Evolutionary conservation across 2,888 invertebrate genomes (phyloP).

Genomic region (Melanostoma scalare): DNA sequence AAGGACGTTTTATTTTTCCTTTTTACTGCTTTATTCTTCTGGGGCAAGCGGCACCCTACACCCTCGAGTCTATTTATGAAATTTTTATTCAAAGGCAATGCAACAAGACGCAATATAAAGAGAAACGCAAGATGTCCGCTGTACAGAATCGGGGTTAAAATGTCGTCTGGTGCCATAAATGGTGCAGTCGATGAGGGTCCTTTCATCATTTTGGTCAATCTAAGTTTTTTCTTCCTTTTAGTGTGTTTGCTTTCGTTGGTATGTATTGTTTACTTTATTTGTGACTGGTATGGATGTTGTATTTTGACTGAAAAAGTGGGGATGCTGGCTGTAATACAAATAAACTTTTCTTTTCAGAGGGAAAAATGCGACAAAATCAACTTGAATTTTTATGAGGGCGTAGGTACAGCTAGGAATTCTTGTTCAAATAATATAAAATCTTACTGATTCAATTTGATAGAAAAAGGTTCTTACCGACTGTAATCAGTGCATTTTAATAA

Average conservation of each 20-base stretch:
- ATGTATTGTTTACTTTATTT: no score
- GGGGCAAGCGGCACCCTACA: constrained; percentile 44
- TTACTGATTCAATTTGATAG: no score
- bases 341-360: no score
- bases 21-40: neutral
- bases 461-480: no score
- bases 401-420: no score
- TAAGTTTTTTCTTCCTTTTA: neutral
- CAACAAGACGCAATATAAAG: constrained; percentile 1
- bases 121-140: constrained; percentile 29
- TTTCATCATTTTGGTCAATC: neutral
- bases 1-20: constrained; percentile 29
- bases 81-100: constrained; percentile 35
- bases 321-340: no score
- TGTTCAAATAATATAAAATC: no score
- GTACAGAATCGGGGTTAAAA: constrained; percentile 22
- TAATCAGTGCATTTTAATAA: no score
- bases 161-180: neutral
- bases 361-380: no score
- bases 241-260: neutral
- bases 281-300: no score
- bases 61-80: constrained; percentile 58
- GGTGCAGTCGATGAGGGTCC: constrained; percentile 1
- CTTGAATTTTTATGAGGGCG: no score
- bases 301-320: no score